Base-by-base conservation (phyloP, 2,797 vertebrate genomes). In the Hippocampus kuda region DNA sequence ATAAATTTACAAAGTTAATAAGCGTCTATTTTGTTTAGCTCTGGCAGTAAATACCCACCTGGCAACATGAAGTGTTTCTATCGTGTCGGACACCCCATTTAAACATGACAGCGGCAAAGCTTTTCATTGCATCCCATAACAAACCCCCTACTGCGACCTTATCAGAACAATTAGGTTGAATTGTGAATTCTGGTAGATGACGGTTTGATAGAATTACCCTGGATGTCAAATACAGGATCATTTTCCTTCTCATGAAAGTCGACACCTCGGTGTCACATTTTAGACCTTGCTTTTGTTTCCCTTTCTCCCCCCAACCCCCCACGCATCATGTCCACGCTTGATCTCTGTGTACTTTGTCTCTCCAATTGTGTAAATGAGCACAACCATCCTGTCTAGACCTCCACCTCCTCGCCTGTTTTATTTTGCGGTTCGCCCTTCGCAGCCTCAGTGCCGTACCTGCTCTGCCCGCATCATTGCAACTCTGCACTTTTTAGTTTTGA, bases 401-500 rank as follows among this genome's bases (percentile, higher is more conserved):
- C 66, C 60, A 38, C 49, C 48, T 65, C 20, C 59, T 65, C 48
- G 22, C 41, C 42, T 44, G 24, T 64, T 65, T 22, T 26, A 48
- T 42, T 65, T 26, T 46, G 13, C 15, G 13, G 11, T 42, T 41
- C 6, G 3, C 20, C 63, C 15, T 46, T 44, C 6, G 22, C 41
- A 42, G 18, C 53, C 53, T 24, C 54, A 38, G n/a, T 63, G 27
- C 49, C 62, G 9, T 70, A 26, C 57, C 46, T 76, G 65, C 65
- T 70, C 73, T 71, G 64, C 68, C 72, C 56, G 26, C 46, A 68
- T 79, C 74, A 61, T 77, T 77, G 67, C 76, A 71, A 77, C 79
- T 75, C 30, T 67, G 69, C 72, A 6, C 78, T 73, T 80, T 75
- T 78, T 84, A 77, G 69, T 83, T 76, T 76, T 74, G 44, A 57